phyloP scores from a whole-genome alignment of 1,140 invertebrate genomes.

The Pachyrhynchus sulphureomaculatus region DNA sequence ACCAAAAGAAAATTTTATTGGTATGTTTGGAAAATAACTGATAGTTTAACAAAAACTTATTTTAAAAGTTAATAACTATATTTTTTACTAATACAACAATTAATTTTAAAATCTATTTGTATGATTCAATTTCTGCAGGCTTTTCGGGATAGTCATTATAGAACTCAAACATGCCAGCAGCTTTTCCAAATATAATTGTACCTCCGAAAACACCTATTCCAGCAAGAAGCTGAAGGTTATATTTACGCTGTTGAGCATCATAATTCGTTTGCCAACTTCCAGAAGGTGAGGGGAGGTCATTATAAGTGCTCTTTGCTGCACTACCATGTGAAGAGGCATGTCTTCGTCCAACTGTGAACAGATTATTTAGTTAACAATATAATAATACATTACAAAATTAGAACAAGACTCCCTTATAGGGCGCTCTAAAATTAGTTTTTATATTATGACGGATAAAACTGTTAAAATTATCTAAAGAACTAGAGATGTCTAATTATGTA shows the following conservation, averaged over 20 bases:
- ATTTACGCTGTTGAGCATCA: constrained; percentile 63
- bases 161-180: constrained; percentile 58
- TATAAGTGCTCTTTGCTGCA: constrained; percentile 40
- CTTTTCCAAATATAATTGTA: constrained; percentile 60
- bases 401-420: neutral
- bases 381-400: neutral
- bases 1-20: constrained; percentile 1
- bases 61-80: constrained; percentile 6
- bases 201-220: constrained; percentile 60
- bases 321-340: constrained; percentile 6
- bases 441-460: too few relatives aligned
- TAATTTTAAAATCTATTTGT: constrained; percentile 26
- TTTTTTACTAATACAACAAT: neutral
- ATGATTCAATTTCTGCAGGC: constrained; percentile 38
- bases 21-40: neutral
- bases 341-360: constrained; percentile 2
- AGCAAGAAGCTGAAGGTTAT: constrained; percentile 64
- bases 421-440: neutral
- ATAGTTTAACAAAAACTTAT: constrained; percentile 2
- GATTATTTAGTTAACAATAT: neutral
- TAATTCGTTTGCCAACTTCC: constrained; percentile 72
- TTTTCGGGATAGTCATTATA: constrained; percentile 59
- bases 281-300: constrained; percentile 70
- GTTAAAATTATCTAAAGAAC: too few relatives aligned
- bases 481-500: too few relatives aligned